A percentile compares a stretch with the other conserved stretches of the same genome.
Evolutionary conservation across 2,797 vertebrate species (phyloP).

Genomic region (Siniperca undulata): DNA sequence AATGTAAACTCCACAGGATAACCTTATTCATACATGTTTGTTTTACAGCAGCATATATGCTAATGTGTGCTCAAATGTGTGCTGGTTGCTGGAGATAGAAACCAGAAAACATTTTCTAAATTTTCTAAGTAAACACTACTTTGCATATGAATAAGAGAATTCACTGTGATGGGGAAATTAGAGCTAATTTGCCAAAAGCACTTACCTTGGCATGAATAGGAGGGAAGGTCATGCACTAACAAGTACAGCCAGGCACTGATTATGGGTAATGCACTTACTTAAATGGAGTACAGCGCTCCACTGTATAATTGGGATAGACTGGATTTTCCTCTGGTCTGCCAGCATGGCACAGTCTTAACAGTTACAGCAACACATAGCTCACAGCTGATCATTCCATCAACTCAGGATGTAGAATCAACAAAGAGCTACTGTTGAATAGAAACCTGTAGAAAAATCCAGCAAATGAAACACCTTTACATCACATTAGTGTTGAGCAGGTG

Average conservation of each 20-base stretch:
- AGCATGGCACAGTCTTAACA: constrained; percentile 62
- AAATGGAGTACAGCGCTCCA: constrained; percentile 76
- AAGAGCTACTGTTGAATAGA: constrained; percentile 54
- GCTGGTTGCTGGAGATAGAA: background rate
- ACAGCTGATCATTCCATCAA: constrained; percentile 74
- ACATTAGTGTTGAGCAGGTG: background rate
- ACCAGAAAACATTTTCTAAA: background rate
- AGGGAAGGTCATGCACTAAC: constrained; percentile 68
- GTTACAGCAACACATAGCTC: constrained; percentile 63
- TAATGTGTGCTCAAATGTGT: constrained; percentile 3
- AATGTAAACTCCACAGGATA: background rate
- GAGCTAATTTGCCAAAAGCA: constrained; percentile 57
- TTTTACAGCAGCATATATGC: background rate
- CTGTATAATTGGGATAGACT: constrained; percentile 78
- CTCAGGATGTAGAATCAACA: constrained; percentile 53
- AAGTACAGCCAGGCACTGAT: constrained; percentile 80
- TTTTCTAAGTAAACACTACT: constrained; percentile 14
- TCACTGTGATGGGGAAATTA: constrained; percentile 44
- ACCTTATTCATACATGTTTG: background rate
- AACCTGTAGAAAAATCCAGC: constrained; percentile 17
- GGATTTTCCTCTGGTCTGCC: constrained; percentile 74
- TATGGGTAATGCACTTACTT: constrained; percentile 82
- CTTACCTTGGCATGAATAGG: constrained; percentile 59
- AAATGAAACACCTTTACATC: constrained; percentile 10
- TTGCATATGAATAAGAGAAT: constrained; percentile 41